phyloP scores from a whole-genome alignment of 2,888 invertebrate species.

The Chrysolina haemoptera region DNA sequence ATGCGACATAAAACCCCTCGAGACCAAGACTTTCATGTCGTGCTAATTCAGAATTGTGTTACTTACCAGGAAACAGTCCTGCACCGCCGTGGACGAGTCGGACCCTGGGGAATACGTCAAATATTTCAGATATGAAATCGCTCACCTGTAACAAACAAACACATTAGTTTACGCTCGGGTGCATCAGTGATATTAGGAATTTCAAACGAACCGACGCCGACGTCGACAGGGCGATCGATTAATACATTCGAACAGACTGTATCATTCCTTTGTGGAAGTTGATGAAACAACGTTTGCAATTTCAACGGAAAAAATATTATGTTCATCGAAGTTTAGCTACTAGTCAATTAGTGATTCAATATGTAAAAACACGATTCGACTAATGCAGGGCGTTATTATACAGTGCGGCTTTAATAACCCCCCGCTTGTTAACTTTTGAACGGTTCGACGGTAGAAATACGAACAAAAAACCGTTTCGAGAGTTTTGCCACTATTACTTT shows the following conservation, averaged over 20 bases:
- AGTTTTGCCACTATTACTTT: too few species aligned
- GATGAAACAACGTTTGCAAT: neutral
- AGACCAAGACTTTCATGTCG: neutral
- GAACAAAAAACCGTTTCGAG: too few species aligned
- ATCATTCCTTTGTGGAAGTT: conserved; percentile 40
- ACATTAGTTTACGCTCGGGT: conserved; percentile 39
- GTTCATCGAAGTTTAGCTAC: too few species aligned
- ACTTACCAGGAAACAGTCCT: conserved; percentile 18
- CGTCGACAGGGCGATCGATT: conserved; percentile 32
- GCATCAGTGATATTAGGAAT: conserved; percentile 41
- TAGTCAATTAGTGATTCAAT: too few species aligned
- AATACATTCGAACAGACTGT: conserved; percentile 40
- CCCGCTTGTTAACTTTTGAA: too few species aligned
- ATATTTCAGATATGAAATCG: conserved; percentile 42
- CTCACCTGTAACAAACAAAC: conserved; percentile 48
- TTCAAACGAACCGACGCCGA: conserved; percentile 26
- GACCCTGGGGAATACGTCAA: conserved; percentile 9
- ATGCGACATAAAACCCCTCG: neutral
- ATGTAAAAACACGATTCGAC: too few species aligned
- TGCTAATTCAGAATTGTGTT: conserved; percentile 9
- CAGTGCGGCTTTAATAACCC: too few species aligned
- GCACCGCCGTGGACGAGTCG: neutral
- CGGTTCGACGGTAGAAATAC: too few species aligned
- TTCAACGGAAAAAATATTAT: too few species aligned
- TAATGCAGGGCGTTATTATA: too few species aligned